Evolutionary conservation across 2,113 vertebrate species (phyloP).

Genomic region (Phocoena sinus): DNA sequence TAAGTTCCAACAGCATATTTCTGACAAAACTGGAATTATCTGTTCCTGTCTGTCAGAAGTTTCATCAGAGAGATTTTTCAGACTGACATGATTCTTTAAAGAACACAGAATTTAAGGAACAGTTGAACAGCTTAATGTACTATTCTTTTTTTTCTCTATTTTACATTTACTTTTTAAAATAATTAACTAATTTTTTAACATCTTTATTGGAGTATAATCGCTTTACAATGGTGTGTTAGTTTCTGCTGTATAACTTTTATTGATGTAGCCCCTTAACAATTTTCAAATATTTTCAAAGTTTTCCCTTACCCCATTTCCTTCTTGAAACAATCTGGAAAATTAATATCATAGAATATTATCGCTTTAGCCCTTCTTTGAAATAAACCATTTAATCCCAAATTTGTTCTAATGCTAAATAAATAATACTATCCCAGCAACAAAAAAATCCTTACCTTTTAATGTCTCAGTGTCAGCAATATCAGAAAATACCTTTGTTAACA

Average conservation of each 20-base stretch:
- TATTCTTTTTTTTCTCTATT: not conserved
- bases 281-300: not conserved
- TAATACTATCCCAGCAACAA: conserved; percentile 14
- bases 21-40: conserved; percentile 74
- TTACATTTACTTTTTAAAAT: too few species aligned
- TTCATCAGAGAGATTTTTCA: conserved; percentile 72
- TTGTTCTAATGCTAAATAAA: not conserved
- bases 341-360: not conserved
- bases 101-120: conserved; percentile 31
- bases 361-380: not conserved
- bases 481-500: conserved; percentile 40
- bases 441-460: conserved; percentile 76
- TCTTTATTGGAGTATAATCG: too few species aligned
- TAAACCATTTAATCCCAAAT: not conserved
- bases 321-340: not conserved
- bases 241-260: not conserved
- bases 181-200: too few species aligned
- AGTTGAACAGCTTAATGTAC: not conserved
- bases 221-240: too few species aligned
- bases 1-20: conserved; percentile 76
- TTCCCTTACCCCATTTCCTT: not conserved
- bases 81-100: conserved; percentile 62
- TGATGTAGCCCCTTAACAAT: not conserved
- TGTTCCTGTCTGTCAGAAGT: conserved; percentile 77
- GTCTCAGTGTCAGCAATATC: conserved; percentile 20